Evolutionary conservation across 23 tunicate species (phyloP).

Genomic region (Styela plicata): DNA sequence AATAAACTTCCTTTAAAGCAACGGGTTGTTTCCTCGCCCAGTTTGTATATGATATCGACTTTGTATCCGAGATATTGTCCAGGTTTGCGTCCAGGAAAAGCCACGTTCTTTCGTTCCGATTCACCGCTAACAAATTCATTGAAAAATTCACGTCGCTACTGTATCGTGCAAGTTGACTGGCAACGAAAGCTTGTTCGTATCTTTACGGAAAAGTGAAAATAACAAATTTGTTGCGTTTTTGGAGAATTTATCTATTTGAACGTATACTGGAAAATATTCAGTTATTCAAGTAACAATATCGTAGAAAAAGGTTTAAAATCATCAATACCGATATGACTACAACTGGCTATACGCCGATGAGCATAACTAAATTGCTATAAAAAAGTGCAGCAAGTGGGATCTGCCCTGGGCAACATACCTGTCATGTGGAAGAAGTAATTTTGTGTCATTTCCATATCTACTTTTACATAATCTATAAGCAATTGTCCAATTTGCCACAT

Average conservation of each 20-base stretch:
- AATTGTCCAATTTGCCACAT: conserved; percentile 46
- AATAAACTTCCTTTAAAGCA: neutral
- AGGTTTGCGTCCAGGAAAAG: conserved; percentile 47
- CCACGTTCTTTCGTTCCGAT: conserved; percentile 9
- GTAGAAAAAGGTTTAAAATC: no score
- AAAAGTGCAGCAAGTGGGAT: no score
- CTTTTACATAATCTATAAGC: conserved; percentile 47
- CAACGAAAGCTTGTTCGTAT: conserved; percentile 65
- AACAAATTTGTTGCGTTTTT: neutral
- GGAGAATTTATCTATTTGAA: neutral
- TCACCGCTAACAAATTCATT: conserved; percentile 36
- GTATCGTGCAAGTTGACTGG: conserved; percentile 47
- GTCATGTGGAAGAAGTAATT: conserved; percentile 59
- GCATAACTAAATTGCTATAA: no score
- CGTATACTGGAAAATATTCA: neutral
- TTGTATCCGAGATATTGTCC: conserved; percentile 1
- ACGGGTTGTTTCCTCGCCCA: conserved; percentile 79
- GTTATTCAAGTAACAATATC: neutral
- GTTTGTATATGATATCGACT: conserved; percentile 41
- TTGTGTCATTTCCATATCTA: conserved; percentile 52
- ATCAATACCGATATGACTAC: neutral
- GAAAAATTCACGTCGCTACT: conserved; percentile 38
- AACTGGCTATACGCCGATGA: neutral
- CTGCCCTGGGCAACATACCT: no score
- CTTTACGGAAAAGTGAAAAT: conserved; percentile 25